phyloP scores from a whole-genome alignment of 2,888 invertebrate genomes.

The Leptinotarsa peninsularis region DNA sequence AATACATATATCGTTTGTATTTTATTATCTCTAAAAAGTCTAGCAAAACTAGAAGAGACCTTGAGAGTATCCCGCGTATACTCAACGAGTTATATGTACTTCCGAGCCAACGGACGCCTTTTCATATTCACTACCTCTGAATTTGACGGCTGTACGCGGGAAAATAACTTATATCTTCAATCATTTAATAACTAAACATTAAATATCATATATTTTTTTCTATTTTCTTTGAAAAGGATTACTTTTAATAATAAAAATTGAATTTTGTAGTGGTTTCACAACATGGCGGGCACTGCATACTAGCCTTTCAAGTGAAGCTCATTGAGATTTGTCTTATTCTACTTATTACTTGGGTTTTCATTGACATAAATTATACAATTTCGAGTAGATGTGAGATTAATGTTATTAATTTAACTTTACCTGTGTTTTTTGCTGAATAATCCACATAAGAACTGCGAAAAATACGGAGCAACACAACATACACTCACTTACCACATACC shows the following conservation, averaged over 20 bases:
- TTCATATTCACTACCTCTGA: conserved; percentile 60
- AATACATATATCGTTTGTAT: background rate
- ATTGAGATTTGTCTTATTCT: conserved; percentile 58
- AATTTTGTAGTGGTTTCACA: conserved; percentile 71
- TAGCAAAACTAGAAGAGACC: conserved; percentile 45
- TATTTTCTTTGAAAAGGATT: conserved; percentile 50
- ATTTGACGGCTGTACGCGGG: conserved; percentile 67
- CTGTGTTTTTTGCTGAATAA: conserved; percentile 65
- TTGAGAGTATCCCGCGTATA: conserved; percentile 43
- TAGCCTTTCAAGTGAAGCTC: conserved; percentile 64
- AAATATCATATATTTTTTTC: conserved; percentile 57
- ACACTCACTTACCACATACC: conserved; percentile 67
- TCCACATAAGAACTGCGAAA: conserved; percentile 67
- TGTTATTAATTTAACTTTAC: conserved; percentile 59
- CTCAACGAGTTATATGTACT: conserved; percentile 42
- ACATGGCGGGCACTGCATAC: conserved; percentile 75
- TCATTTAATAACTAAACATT: conserved; percentile 66
- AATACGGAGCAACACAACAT: conserved; percentile 66
- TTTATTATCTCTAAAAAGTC: background rate
- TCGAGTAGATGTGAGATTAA: conserved; percentile 35
- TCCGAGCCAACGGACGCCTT: conserved; percentile 62
- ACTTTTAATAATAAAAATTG: conserved; percentile 54
- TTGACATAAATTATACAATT: conserved; percentile 31
- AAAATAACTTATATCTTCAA: conserved; percentile 65
- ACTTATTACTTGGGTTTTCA: conserved; percentile 30